These are phyloP conservation scores for Paramisgurnus dabryanus DNA, from an alignment of 2,113 vertebrate species.

Conservation along the genomic window DNA sequence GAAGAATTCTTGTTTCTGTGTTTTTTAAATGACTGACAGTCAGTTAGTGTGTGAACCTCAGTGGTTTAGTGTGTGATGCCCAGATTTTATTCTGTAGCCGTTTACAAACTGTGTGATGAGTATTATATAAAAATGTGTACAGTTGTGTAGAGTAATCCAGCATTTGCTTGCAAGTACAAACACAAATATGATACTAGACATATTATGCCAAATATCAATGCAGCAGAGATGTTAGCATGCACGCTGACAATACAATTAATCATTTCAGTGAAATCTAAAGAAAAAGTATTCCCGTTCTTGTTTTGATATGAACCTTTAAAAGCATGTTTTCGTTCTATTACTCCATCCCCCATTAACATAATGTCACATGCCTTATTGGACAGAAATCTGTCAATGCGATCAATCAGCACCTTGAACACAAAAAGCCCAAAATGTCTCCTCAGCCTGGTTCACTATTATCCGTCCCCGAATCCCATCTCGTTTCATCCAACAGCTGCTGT, in stretches of 20 bases:
- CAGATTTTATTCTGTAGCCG: no score
- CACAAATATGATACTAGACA: background rate
- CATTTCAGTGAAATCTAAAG: background rate
- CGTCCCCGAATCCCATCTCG: constrained; percentile 31
- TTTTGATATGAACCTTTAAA: background rate
- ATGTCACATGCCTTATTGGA: background rate
- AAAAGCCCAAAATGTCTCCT: constrained; percentile 14
- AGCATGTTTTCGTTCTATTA: background rate
- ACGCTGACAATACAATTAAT: no score
- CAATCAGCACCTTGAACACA: constrained; percentile 26
- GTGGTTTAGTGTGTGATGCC: no score
- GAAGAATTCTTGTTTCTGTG: no score
- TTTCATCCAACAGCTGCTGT: constrained; percentile 48
- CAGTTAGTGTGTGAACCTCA: no score
- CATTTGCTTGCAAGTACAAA: background rate
- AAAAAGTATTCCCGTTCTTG: background rate
- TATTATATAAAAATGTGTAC: no score
- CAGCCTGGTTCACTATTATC: constrained; percentile 31
- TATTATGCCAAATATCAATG: no score
- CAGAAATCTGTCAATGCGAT: constrained; percentile 27
- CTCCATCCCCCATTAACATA: constrained; percentile 30
- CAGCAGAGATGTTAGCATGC: no score
- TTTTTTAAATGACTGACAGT: no score
- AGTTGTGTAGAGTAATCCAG: no score
- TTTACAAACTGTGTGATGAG: no score